Evolutionary conservation across 2,113 vertebrate genomes (phyloP).

Genomic region (Megalops atlanticus): DNA sequence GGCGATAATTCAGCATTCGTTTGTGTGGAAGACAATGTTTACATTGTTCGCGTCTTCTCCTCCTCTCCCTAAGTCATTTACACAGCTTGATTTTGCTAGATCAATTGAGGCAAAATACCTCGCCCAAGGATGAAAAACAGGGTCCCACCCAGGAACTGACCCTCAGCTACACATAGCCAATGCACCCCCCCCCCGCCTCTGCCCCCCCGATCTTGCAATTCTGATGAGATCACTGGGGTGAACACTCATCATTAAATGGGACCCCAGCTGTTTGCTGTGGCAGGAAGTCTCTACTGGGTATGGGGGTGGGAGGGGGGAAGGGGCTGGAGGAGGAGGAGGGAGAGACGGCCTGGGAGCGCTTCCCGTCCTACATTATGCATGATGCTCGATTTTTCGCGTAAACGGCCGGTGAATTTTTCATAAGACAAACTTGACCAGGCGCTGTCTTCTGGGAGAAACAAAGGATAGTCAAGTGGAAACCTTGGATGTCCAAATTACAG

Average conservation of each 20-base stretch:
- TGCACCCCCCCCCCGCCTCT: too few species aligned
- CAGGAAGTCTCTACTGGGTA: slow-evolving; percentile 30
- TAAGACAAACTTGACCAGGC: slow-evolving; percentile 33
- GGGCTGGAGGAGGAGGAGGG: not conserved
- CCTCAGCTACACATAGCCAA: not conserved
- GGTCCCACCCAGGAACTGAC: not conserved
- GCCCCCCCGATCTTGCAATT: not conserved
- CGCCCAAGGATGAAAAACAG: not conserved
- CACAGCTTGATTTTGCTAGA: not conserved
- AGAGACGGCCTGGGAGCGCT: slow-evolving; percentile 30
- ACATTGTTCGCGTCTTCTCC: not conserved
- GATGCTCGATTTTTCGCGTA: slow-evolving; percentile 37
- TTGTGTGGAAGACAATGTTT: not conserved
- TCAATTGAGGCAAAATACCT: not conserved
- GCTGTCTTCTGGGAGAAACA: slow-evolving; percentile 34
- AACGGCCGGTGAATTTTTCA: slow-evolving; percentile 52
- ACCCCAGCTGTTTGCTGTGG: slow-evolving; percentile 33
- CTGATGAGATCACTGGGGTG: not conserved
- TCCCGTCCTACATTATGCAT: slow-evolving; percentile 46
- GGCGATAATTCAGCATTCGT: not conserved
- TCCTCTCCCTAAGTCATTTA: not conserved
- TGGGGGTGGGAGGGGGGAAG: not conserved
- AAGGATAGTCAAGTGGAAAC: slow-evolving; percentile 29
- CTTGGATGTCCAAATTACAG: slow-evolving; percentile 17
- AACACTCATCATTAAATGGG: slow-evolving; percentile 28